Evolutionary conservation across 2,797 vertebrate species (phyloP), one percentile per base, ranked within the genome.

Genomic region (Platalea minor): DNA sequence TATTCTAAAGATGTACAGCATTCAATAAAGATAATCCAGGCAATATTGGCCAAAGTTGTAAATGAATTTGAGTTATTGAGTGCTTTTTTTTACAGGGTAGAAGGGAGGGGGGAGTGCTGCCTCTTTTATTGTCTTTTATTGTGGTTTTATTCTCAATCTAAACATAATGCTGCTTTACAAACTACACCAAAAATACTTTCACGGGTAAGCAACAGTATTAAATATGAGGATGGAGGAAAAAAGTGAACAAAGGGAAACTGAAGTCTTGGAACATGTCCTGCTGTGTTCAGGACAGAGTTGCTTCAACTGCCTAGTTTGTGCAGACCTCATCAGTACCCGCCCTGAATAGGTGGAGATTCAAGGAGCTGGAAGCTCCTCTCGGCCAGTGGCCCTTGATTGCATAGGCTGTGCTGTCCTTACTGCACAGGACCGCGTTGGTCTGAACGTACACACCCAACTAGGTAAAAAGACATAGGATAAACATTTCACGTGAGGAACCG

Each of bases 21-120:
- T 78, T 96, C 75, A 96, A 95, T 97, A 96, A 97, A 97, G 88
- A 88, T 77, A 73, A 96, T 68, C 37, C 61, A 64, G 76, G 69
- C 57, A 77, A 57, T 74, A n/a, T 2, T 85, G 79, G 60, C 83
- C 67, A 56, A 92, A 95, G 68, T 19, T 85, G 29, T 39, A 81
- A 88, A 88, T 59, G 0, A 84, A 54, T 91, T 61, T 72, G 68
- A 67, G 25, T 82, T 89, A 29, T 37, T 54, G 45, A 64, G 18
- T 83, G 57, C 6, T 9, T 56, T 57, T n/a, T n/a, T 37, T 29
- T 28, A 60, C 5, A 33, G 26, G 11, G 15, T 39, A 21, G 26
- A 26, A 17, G 33, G 80, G 48, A 35, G 33, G 11, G 17, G 18
- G 21, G 5, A 33, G 5, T 33, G 15, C 48, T 80, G 3, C 14